Base-by-base conservation (phyloP, 2,888 invertebrate species). In the Buathra laborator region DNA sequence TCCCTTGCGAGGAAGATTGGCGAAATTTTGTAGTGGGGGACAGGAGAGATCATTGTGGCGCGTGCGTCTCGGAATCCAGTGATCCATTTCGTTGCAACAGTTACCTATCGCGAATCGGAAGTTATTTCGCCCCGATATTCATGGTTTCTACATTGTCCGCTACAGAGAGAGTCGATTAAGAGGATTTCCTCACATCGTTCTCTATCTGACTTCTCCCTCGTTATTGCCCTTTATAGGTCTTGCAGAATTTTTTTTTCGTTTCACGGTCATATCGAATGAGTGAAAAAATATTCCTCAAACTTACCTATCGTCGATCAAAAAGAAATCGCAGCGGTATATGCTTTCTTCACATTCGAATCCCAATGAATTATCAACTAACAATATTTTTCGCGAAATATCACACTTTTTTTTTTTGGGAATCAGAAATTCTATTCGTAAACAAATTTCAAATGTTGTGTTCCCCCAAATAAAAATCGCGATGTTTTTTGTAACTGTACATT, bases 51-150 rank as follows among this genome's bases (percentile, higher is more conserved):
- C 48, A 71, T 43, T 53, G 29, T 48, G 64, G 84, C 85, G 85
- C 85, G 70, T 75, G 85, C 85, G 85, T 85, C 71, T 59, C 74
- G 29, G 29, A 48, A 53, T 53, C 16, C 75, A 32, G 51, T 9
- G 85, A 78, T 85, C 81, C 81, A 85, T 75, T 32, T 9, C 46
- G 81, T 53, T 67, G 6, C 44, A n/a, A 24, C 53, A 29, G 44
- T 56, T n/a, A 46, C n/a, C 44, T n/a, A 9, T 44, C n/a, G 14
- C 32, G 10, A 24, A 10, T 44, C n/a, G 7, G 19, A 9, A 74
- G 7, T 62, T 10, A 9, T 46, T 32, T 43, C 24, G 14, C 1
- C 6, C 66, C 66, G 75, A 46, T 64, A 37, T 19, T 37, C 16
- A n/a, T 32, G 64, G 24, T 75, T 48, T 29, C 75, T 75, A 51